Evolutionary conservation across 2,888 invertebrate species (phyloP).

Genomic region (Ennomos erosarius): DNA sequence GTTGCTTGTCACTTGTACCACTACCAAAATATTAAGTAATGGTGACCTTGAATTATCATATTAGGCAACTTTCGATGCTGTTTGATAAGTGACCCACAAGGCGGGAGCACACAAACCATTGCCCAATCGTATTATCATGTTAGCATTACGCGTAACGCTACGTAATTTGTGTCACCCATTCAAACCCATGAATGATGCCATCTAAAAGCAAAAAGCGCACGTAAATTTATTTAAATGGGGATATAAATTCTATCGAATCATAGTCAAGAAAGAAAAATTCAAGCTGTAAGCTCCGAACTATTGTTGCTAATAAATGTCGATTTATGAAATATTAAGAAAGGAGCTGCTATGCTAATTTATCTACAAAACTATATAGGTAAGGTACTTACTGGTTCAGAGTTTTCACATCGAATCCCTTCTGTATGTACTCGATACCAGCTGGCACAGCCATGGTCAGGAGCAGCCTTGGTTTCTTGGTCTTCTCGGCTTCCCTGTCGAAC

Average conservation of each 20-base stretch:
- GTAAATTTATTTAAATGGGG: too few relatives aligned
- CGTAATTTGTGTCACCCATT: constrained; percentile 2
- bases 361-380: neutral
- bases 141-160: constrained; percentile 1
- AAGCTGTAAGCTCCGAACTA: too few relatives aligned
- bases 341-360: too few relatives aligned
- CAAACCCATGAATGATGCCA: too few relatives aligned
- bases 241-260: too few relatives aligned
- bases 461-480: constrained; percentile 91
- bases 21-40: constrained; percentile 47
- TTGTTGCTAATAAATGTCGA: too few relatives aligned
- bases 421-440: constrained; percentile 96
- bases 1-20: constrained; percentile 34
- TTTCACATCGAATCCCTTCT: constrained; percentile 96
- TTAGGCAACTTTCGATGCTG: constrained; percentile 55
- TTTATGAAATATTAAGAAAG: too few relatives aligned
- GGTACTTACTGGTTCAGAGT: constrained; percentile 92
- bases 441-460: constrained; percentile 97
- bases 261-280: too few relatives aligned
- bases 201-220: too few relatives aligned
- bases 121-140: constrained; percentile 27
- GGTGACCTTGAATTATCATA: constrained; percentile 69
- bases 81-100: constrained; percentile 27
- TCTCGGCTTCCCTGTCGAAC: constrained; percentile 93
- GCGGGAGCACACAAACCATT: constrained; percentile 3